These are phyloP conservation scores for Alcis repandata DNA, from an alignment of 2,888 invertebrate species.

Conservation along the genomic window DNA sequence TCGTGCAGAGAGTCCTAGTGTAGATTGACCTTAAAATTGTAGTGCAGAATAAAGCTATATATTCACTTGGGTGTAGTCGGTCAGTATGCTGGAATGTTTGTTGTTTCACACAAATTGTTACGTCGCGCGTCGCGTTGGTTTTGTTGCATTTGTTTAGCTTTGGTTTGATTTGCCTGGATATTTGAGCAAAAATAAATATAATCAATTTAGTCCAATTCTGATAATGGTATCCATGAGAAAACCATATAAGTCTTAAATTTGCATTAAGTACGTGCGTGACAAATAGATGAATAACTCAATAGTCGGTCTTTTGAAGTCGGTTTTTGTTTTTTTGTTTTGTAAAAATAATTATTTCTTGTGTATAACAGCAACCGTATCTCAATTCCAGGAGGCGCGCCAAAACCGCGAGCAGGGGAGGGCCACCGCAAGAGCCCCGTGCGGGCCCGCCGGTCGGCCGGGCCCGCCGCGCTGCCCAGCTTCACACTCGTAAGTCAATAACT, in stretches of 20 bases:
- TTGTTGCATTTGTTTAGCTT: slow-evolving; percentile 8
- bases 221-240: too few species aligned
- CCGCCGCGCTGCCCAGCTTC: slow-evolving; percentile 55
- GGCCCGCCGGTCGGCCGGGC: slow-evolving; percentile 71
- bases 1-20: not conserved
- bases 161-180: slow-evolving; percentile 10
- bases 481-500: slow-evolving; percentile 11
- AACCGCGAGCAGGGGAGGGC: slow-evolving; percentile 41
- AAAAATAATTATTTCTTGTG: not conserved
- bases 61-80: slow-evolving; percentile 7
- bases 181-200: slow-evolving; percentile 1
- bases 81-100: not conserved
- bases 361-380: slow-evolving; percentile 27
- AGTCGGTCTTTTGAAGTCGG: too few species aligned
- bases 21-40: not conserved
- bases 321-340: not conserved
- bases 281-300: too few species aligned
- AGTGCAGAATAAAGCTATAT: not conserved
- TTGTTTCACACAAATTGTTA: slow-evolving; percentile 14
- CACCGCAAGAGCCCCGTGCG: slow-evolving; percentile 55
- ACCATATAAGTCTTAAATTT: too few species aligned
- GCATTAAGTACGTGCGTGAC: too few species aligned
- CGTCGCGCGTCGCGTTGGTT: not conserved
- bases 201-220: too few species aligned
- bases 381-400: slow-evolving; percentile 60